phyloP scores from a whole-genome alignment of 2,797 vertebrate species.

The Spinus olivaceus region DNA sequence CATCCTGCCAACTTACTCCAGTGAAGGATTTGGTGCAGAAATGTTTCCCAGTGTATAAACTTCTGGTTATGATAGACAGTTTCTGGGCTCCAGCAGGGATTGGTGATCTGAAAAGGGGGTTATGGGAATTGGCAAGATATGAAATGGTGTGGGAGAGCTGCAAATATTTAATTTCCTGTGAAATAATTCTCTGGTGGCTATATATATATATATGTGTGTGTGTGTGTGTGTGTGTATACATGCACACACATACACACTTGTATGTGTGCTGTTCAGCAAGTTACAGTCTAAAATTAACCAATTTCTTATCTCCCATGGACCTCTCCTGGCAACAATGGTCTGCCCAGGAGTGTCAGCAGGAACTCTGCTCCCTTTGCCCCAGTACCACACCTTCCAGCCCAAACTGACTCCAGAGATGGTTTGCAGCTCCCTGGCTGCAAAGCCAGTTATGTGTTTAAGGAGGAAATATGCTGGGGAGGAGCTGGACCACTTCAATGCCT shows the following conservation, averaged over 20 bases:
- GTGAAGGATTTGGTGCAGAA: constrained; percentile 44
- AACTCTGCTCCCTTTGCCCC: neutral
- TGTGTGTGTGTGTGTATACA: rapidly evolving
- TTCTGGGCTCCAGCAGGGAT: constrained; percentile 13
- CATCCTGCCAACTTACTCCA: constrained; percentile 20
- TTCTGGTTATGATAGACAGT: constrained; percentile 55
- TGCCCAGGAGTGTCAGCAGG: neutral
- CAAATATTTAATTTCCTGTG: constrained; percentile 59
- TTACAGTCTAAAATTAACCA: neutral
- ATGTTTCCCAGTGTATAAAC: constrained; percentile 57
- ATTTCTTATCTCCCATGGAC: neutral
- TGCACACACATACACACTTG: rapidly evolving
- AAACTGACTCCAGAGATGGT: neutral
- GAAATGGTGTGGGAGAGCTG: constrained; percentile 39
- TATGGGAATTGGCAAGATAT: constrained; percentile 54
- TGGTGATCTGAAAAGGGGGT: constrained; percentile 39
- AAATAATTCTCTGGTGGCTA: constrained; percentile 43
- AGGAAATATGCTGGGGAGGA: constrained; percentile 17
- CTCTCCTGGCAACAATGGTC: neutral
- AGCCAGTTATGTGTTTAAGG: neutral
- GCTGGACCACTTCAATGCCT: neutral
- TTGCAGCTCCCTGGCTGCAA: constrained; percentile 6
- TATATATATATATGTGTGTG: neutral
- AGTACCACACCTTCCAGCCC: neutral
- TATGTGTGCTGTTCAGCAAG: neutral